These are phyloP conservation scores for Proteles cristata DNA, from an alignment of 2,113 vertebrate species.

Conservation along the genomic window DNA sequence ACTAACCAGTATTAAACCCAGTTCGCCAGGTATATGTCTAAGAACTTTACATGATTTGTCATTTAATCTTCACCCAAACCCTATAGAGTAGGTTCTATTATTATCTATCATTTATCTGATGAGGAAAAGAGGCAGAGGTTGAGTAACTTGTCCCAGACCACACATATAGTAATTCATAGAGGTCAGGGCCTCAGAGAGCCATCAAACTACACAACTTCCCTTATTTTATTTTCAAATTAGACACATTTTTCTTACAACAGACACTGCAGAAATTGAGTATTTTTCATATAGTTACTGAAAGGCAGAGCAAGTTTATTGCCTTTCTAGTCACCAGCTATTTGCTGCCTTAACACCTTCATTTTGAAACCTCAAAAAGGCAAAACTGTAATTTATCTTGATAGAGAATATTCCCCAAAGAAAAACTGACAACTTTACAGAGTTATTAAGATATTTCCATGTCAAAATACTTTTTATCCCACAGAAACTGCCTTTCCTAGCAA, in stretches of 20 bases:
- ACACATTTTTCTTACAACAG: not conserved
- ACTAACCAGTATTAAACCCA: not conserved
- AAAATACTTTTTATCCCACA: slow-evolving; percentile 57
- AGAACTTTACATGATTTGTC: not conserved
- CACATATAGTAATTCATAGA: not conserved
- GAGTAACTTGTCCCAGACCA: not conserved
- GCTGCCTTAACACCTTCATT: slow-evolving; percentile 27
- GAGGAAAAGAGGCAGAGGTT: not conserved
- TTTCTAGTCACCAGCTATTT: slow-evolving; percentile 42
- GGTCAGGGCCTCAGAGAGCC: not conserved
- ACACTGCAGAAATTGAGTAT: not conserved
- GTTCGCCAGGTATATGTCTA: not conserved
- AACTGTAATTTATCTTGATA: slow-evolving; percentile 63
- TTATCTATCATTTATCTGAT: not conserved
- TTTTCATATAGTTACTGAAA: slow-evolving; percentile 43
- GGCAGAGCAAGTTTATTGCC: not conserved
- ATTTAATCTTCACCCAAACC: not conserved
- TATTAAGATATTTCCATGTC: slow-evolving; percentile 71
- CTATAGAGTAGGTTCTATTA: not conserved
- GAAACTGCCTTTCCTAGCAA: slow-evolving; percentile 41
- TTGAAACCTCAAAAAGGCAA: slow-evolving; percentile 56
- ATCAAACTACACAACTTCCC: not conserved
- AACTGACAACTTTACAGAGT: slow-evolving; percentile 48
- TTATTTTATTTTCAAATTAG: slow-evolving; percentile 7
- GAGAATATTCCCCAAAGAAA: slow-evolving; percentile 61